Evolutionary conservation across 2,888 invertebrate genomes (phyloP).

Genomic region (Synanthedon andrenaeformis): DNA sequence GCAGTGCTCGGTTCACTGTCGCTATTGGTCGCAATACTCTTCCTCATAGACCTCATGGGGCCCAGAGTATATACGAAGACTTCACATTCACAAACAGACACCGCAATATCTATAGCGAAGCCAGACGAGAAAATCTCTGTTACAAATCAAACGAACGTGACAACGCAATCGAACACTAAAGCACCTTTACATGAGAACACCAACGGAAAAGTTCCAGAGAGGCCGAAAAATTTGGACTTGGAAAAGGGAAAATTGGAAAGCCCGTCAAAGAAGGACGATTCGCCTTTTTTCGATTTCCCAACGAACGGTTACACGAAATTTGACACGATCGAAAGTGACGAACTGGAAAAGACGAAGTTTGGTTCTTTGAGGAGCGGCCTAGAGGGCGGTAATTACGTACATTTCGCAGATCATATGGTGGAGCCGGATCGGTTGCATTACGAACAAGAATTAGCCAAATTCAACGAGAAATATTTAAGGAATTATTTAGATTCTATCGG

Average conservation of each 20-base stretch:
- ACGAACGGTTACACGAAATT: conserved; percentile 36
- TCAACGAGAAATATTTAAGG: conserved; percentile 54
- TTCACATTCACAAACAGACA: conserved; percentile 52
- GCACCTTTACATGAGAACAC: conserved; percentile 16
- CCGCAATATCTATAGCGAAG: conserved; percentile 29
- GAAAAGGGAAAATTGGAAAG: conserved; percentile 30
- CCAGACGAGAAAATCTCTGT: conserved; percentile 46
- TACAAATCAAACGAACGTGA: conserved; percentile 17
- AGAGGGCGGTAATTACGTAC: conserved; percentile 49
- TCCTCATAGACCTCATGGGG: conserved; percentile 76
- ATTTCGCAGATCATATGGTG: conserved; percentile 48
- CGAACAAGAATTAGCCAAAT: conserved; percentile 55
- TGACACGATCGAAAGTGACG: conserved; percentile 32
- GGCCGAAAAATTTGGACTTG: conserved; percentile 49
- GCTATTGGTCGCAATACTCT: conserved; percentile 74
- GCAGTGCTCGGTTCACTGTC: conserved; percentile 77
- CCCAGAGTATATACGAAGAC: conserved; percentile 59
- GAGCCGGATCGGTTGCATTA: conserved; percentile 50
- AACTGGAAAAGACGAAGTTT: conserved; percentile 51
- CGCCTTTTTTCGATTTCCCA: conserved; percentile 30
- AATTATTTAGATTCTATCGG: conserved; percentile 52
- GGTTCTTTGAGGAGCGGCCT: conserved; percentile 55
- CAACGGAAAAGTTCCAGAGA: conserved; percentile 32
- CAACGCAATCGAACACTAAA: conserved; percentile 25
- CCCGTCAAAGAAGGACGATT: conserved; percentile 27